phyloP scores from a whole-genome alignment of 2,797 vertebrate species.

The Schizopygopsis pylzovi region DNA sequence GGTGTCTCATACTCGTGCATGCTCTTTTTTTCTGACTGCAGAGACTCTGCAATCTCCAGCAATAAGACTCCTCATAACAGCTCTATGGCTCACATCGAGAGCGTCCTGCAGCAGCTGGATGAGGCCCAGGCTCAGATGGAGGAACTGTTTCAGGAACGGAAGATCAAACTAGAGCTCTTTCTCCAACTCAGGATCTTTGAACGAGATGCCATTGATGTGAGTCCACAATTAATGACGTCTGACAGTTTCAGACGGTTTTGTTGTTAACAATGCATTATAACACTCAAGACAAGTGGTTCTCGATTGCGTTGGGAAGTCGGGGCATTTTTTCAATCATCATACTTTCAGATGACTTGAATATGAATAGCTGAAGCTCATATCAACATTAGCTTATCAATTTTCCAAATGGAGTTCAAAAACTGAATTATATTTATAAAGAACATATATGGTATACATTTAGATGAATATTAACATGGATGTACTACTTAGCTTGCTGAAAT shows the following conservation, averaged over 20 bases:
- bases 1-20: not conserved
- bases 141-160: slow-evolving; percentile 97
- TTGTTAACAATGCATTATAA: not conserved
- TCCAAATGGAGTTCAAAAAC: not conserved
- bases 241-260: not conserved
- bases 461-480: not conserved
- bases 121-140: slow-evolving; percentile 99
- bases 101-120: slow-evolving; percentile 96
- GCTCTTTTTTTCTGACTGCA: slow-evolving; percentile 59
- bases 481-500: not conserved
- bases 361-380: slow-evolving; percentile 1
- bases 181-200: slow-evolving; percentile 97
- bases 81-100: slow-evolving; percentile 98
- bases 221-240: slow-evolving; percentile 63
- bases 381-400: not conserved
- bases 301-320: not conserved
- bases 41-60: slow-evolving; percentile 97
- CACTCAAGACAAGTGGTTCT: not conserved
- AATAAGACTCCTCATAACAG: slow-evolving; percentile 99
- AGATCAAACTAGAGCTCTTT: slow-evolving; percentile 98
- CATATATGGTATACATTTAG: not conserved
- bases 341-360: not conserved
- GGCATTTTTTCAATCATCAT: not conserved
- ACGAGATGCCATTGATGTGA: slow-evolving; percentile 97
- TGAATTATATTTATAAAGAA: not conserved